Conservation (phyloP, 2,888 invertebrate species). For the Cephonodes hylas region DNA sequence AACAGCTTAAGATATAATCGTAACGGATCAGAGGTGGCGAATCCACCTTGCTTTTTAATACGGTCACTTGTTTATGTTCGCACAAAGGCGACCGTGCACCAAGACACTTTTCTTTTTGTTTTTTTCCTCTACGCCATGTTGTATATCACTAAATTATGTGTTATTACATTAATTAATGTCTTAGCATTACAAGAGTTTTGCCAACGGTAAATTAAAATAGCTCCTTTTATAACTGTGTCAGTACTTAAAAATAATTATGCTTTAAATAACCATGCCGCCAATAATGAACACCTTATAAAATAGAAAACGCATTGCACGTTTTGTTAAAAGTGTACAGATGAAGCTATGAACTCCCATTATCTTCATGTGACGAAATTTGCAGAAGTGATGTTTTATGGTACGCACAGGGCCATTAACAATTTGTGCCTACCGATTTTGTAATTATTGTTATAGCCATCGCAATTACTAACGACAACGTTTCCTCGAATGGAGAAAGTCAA, state of each 20-base stretch:
- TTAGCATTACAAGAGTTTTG: neutral
- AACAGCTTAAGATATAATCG: constrained; percentile 11
- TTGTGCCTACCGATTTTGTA: constrained; percentile 14
- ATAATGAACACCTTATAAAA: neutral
- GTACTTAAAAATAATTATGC: neutral
- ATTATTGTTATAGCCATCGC: constrained; percentile 25
- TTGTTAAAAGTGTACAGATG: neutral
- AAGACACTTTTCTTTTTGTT: constrained; percentile 55
- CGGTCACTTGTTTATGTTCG: constrained; percentile 29
- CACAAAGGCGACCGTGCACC: constrained; percentile 58
- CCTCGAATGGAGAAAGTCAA: constrained; percentile 62
- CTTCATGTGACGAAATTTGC: neutral
- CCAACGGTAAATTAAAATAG: neutral
- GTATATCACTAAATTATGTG: constrained; percentile 35
- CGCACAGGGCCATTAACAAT: constrained; percentile 2
- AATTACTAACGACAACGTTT: constrained; percentile 59
- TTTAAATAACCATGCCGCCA: neutral
- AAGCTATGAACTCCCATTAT: neutral
- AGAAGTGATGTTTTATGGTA: constrained; percentile 8
- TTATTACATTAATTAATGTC: constrained; percentile 1
- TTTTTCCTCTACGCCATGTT: constrained; percentile 45
- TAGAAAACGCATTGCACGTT: neutral
- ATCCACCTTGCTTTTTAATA: constrained; percentile 27
- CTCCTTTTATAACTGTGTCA: neutral
- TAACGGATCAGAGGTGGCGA: constrained; percentile 25